Percentiles rank a stretch among this genome's conserved stretches.
These are phyloP conservation scores for Schrankia costaestrigalis DNA, from an alignment of 2,888 invertebrate genomes.

Conservation along the genomic window DNA sequence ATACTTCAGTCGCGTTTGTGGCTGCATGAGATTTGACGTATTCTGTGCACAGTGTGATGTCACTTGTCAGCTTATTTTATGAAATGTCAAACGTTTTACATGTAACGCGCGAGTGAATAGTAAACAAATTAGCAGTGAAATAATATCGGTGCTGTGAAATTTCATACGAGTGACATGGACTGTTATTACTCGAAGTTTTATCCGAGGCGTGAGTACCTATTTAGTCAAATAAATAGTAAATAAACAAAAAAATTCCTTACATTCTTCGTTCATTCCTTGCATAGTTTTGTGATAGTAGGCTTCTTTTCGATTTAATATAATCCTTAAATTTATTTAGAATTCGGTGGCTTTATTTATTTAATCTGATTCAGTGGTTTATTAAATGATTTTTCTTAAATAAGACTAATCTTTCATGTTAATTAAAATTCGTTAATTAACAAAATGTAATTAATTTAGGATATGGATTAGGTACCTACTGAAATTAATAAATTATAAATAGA, in stretches of 20 bases:
- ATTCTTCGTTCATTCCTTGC: constrained; percentile 58
- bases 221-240: constrained; percentile 55
- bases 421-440: too few relatives aligned
- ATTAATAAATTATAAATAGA: too few relatives aligned
- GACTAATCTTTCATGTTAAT: too few relatives aligned
- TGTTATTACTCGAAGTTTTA: constrained; percentile 80
- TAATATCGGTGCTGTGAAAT: constrained; percentile 68
- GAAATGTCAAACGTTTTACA: constrained; percentile 78
- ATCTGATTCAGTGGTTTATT: too few relatives aligned
- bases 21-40: constrained; percentile 81
- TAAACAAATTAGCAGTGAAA: constrained; percentile 75
- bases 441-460: too few relatives aligned
- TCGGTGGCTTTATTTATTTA: too few relatives aligned
- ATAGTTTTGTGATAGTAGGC: too few relatives aligned
- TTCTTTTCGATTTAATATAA: too few relatives aligned
- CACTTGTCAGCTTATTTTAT: constrained; percentile 78
- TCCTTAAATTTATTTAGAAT: too few relatives aligned
- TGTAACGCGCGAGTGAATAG: constrained; percentile 73
- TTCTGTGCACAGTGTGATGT: constrained; percentile 78
- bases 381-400: too few relatives aligned
- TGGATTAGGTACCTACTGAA: too few relatives aligned
- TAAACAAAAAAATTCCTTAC: constrained; percentile 72
- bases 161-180: constrained; percentile 71
- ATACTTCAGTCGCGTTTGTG: constrained; percentile 82
- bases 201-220: constrained; percentile 78